Conservation (phyloP, 2,113 vertebrate genomes). For the Plotosus lineatus region DNA sequence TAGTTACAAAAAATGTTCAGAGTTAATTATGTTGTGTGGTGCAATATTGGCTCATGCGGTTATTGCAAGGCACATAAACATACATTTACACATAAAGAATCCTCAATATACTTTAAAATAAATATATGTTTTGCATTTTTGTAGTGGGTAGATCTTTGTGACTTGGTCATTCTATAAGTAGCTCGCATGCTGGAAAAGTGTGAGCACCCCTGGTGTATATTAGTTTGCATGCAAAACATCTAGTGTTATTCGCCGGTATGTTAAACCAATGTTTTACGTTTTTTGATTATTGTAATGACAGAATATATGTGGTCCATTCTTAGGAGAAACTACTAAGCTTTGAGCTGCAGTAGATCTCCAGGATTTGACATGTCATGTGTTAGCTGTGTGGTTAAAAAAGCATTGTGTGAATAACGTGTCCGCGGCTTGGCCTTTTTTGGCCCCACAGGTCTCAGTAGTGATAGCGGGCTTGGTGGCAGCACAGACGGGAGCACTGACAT, state of each 20-base stretch:
- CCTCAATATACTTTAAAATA: no score
- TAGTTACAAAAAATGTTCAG: no score
- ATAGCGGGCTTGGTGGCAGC: constrained; percentile 94
- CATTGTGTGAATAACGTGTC: constrained; percentile 68
- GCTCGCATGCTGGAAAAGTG: no score
- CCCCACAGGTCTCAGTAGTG: constrained; percentile 94
- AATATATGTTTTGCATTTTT: no score
- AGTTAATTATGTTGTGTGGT: no score
- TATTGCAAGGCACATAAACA: no score
- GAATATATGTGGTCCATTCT: neutral
- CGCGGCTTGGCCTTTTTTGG: constrained; percentile 73
- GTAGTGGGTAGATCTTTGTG: no score
- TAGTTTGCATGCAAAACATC: neutral
- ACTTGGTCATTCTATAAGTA: no score
- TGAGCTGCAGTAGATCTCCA: neutral
- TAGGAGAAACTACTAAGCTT: neutral
- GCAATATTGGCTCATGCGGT: no score
- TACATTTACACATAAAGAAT: no score
- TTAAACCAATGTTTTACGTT: neutral
- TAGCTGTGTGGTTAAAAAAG: neutral
- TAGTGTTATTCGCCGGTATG: neutral
- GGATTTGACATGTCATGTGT: neutral
- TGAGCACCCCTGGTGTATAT: no score
- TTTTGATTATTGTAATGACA: neutral
- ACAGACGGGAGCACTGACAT: constrained; percentile 92